These are phyloP conservation scores for Sipunculus nudus DNA, from an alignment of 2,888 invertebrate species.

Conservation along the genomic window DNA sequence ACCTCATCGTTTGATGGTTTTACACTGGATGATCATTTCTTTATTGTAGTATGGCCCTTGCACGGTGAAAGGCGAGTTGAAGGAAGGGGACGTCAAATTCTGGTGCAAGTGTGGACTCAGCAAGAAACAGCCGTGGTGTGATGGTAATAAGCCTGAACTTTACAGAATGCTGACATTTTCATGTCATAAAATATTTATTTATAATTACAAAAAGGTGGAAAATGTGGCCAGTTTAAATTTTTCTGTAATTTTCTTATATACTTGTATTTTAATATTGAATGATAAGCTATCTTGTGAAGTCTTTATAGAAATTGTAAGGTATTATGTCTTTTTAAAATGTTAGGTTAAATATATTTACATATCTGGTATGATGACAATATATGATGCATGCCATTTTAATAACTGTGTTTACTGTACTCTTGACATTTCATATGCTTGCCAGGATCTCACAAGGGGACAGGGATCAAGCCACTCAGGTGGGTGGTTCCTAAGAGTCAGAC, in stretches of 20 bases:
- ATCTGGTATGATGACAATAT: too few species aligned
- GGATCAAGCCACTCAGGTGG: conserved; percentile 53
- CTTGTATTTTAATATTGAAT: neutral
- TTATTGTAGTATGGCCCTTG: conserved; percentile 52
- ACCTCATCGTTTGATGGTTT: neutral
- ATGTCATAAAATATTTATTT: too few species aligned
- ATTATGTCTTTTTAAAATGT: too few species aligned
- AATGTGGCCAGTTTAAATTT: too few species aligned
- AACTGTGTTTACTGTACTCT: too few species aligned
- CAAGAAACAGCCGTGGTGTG: conserved; percentile 63
- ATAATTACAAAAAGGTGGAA: too few species aligned
- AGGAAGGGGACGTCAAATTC: conserved; percentile 46
- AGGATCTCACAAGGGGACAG: conserved; percentile 57
- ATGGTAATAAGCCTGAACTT: conserved; percentile 52
- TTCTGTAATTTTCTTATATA: too few species aligned
- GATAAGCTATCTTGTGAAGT: neutral
- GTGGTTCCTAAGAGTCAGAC: conserved; percentile 48
- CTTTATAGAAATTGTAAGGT: too few species aligned
- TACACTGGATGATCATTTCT: neutral
- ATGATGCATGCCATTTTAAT: too few species aligned
- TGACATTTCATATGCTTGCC: too few species aligned
- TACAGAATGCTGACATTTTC: too few species aligned
- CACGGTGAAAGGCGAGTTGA: conserved; percentile 43
- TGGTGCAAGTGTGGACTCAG: conserved; percentile 64
- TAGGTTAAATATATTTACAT: too few species aligned